Percentiles rank a stretch among this genome's conserved stretches.
phyloP scores from a whole-genome alignment of 2,113 vertebrate genomes.

The Melanostigma gelatinosum region DNA sequence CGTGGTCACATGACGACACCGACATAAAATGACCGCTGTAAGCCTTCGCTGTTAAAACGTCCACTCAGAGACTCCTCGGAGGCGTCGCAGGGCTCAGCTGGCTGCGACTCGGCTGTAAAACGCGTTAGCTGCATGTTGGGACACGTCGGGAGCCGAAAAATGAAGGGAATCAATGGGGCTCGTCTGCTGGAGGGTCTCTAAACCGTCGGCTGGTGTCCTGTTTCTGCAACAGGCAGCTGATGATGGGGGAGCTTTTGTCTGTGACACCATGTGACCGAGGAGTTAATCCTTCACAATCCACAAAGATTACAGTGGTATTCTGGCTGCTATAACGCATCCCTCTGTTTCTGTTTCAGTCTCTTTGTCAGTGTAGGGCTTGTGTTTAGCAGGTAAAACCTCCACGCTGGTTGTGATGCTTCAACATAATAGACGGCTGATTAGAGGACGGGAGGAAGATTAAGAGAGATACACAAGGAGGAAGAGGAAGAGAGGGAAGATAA shows the following conservation, averaged over 20 bases:
- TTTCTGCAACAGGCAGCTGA: slow-evolving; percentile 67
- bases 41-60: neutral
- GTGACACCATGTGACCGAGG: slow-evolving; percentile 54
- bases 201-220: slow-evolving; percentile 63
- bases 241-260: slow-evolving; percentile 62
- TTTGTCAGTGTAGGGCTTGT: neutral
- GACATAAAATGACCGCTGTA: neutral
- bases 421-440: slow-evolving; percentile 67
- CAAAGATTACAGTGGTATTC: slow-evolving; percentile 62
- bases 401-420: neutral
- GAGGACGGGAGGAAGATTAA: slow-evolving; percentile 32
- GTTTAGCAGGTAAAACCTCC: slow-evolving; percentile 24
- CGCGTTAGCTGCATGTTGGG: slow-evolving; percentile 12
- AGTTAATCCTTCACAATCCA: slow-evolving; percentile 73
- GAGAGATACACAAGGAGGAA: neutral
- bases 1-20: neutral
- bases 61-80: neutral
- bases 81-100: slow-evolving; percentile 41
- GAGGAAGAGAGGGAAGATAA: slow-evolving; percentile 50
- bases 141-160: slow-evolving; percentile 35
- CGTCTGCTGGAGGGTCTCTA: slow-evolving; percentile 63
- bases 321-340: slow-evolving; percentile 40
- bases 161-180: slow-evolving; percentile 44
- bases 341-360: slow-evolving; percentile 5
- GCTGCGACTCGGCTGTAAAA: neutral